Evolutionary conservation across 2,888 invertebrate species (phyloP), one percentile per base, ranked within the genome.

Genomic region (Pimpla rufipes): DNA sequence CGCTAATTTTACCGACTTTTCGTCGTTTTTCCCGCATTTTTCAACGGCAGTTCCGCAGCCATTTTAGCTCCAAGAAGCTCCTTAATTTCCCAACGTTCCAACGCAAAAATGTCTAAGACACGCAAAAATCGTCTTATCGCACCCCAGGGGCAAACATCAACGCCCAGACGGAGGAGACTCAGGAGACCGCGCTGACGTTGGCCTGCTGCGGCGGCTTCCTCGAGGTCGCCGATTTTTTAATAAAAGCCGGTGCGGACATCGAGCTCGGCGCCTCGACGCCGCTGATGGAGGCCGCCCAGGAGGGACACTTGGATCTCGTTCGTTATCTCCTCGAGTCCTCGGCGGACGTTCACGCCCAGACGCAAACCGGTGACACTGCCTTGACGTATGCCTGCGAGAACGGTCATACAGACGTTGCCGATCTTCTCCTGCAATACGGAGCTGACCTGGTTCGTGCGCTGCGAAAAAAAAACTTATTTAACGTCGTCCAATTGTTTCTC

Each of bases 361-460:
- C 99, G 45, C 98, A 98, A 93, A 98, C 98, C 52, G 98, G 98
- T 83, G 98, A 99, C 93, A 98, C 98, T 81, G 98, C 99, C 74
- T 95, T 99, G 82, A 99, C 98, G 79, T 99, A 99, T 94, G 99
- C 99, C 74, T 98, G 98, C 94, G 99, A 99, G 94, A 99, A 99
- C 94, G 99, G 99, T 0, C 99, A 99, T 94, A 98, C 98, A 0
- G 98, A 99, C 94, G 98, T 99, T 29, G 98, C 98, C 23, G 98
- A 98, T 93, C 95, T 98, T 83, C 95, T 99, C 80, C 94, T 99
- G 86, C 97, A 97, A 87, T 97, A 97, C 92, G 97, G 97, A 88
- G 99, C 99, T 74, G 96, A 97, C 93, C 94, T 99, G 91, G 96
- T 96, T 91, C 90, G 94, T 90, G 42, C 29, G 40, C 13, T 47